Evolutionary conservation across 1,140 invertebrate genomes (phyloP).

Genomic region (Globodera rostochiensis): DNA sequence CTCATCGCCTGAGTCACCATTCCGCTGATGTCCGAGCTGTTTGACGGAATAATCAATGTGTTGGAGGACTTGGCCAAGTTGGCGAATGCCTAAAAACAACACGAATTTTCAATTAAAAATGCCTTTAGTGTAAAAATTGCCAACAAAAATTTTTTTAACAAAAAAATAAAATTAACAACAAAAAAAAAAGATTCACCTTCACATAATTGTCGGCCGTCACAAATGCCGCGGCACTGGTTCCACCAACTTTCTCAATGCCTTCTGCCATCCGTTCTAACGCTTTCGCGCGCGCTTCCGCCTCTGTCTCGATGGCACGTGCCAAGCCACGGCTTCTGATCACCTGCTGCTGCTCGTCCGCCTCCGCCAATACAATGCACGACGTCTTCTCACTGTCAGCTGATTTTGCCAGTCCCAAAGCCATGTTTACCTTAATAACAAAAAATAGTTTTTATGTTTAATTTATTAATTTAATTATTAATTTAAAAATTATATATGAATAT

Average conservation of each 20-base stretch:
- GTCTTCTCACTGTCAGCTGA: conserved; percentile 22
- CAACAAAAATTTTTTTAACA: too few relatives aligned
- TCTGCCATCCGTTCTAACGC: conserved; percentile 78
- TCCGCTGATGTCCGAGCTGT: conserved; percentile 78
- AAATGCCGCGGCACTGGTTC: conserved; percentile 33
- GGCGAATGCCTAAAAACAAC: conserved; percentile 25
- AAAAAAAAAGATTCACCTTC: conserved; percentile 8
- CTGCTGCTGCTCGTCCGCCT: conserved; percentile 70
- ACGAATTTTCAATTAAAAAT: not conserved
- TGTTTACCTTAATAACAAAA: conserved; percentile 8
- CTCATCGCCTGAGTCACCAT: conserved; percentile 54
- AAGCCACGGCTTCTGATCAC: conserved; percentile 85
- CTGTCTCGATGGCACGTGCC: conserved; percentile 81
- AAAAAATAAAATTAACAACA: too few relatives aligned
- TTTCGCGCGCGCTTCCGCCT: conserved; percentile 81
- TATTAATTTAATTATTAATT: not conserved
- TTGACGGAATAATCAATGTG: conserved; percentile 88
- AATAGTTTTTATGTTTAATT: not conserved
- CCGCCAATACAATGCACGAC: conserved; percentile 1
- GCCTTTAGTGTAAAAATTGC: too few relatives aligned
- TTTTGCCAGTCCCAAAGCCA: conserved; percentile 11
- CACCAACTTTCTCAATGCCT: conserved; percentile 51
- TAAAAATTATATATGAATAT: conserved; percentile 9
- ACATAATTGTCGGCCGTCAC: conserved; percentile 47
- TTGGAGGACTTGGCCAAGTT: conserved; percentile 86